Evolutionary conservation across 2,888 invertebrate species (phyloP).

Genomic region (Andrena haemorrhoa): DNA sequence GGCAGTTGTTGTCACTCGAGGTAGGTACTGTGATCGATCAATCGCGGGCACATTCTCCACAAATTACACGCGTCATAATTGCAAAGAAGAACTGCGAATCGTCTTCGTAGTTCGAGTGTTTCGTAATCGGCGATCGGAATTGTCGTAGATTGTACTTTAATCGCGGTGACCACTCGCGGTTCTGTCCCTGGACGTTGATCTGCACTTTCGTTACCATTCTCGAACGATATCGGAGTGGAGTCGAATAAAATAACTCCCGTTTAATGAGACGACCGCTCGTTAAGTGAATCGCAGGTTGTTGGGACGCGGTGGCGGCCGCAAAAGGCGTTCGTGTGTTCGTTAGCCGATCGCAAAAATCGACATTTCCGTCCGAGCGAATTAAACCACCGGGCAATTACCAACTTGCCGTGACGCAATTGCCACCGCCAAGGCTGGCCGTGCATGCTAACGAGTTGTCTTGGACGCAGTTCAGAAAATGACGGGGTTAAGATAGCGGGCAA

Average conservation of each 20-base stretch:
- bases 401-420: conserved; percentile 37
- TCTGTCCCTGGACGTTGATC: background rate
- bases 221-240: background rate
- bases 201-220: background rate
- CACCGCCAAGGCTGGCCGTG: conserved; percentile 23
- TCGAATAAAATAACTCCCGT: conserved; percentile 27
- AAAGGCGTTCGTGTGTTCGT: conserved; percentile 38
- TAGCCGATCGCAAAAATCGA: conserved; percentile 40
- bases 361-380: conserved; percentile 29
- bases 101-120: background rate
- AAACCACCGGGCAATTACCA: conserved; percentile 42
- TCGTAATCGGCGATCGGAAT: background rate
- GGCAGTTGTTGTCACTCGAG: background rate
- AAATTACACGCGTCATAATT: background rate
- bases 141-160: conserved; percentile 2
- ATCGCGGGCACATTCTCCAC: background rate
- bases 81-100: background rate
- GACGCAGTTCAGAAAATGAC: conserved; percentile 15
- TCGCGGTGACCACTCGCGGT: background rate
- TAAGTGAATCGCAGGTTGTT: conserved; percentile 12
- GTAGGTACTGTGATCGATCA: background rate
- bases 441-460: conserved; percentile 47
- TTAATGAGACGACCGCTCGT: conserved; percentile 27
- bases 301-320: background rate
- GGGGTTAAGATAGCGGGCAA: background rate